A percentile compares a stretch with the other conserved stretches of the same genome.
Conservation (phyloP, 2,797 vertebrate species). For the Bryconaethiops microstoma region DNA sequence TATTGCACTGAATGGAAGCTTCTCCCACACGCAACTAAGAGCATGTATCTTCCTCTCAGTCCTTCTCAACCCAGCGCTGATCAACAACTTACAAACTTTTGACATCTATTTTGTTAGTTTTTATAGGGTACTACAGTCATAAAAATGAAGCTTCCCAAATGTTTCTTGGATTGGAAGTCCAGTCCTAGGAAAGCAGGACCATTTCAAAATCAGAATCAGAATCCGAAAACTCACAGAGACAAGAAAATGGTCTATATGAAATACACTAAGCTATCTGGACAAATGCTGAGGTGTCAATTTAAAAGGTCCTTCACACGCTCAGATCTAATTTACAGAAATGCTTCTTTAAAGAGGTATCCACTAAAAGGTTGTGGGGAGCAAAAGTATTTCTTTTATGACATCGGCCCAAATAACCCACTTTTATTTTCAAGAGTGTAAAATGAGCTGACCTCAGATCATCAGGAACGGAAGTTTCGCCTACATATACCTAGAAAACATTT, state of each 20-base stretch:
- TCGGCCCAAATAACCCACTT: not conserved
- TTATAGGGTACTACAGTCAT: too few species aligned
- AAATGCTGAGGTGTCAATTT: not conserved
- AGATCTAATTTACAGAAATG: not conserved
- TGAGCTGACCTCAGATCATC: not conserved
- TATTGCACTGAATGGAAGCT: not conserved
- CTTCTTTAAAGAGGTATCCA: not conserved
- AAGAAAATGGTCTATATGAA: too few species aligned
- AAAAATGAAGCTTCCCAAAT: too few species aligned
- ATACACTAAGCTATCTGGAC: too few species aligned
- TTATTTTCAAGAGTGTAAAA: not conserved
- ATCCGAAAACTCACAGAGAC: too few species aligned
- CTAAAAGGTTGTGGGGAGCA: not conserved
- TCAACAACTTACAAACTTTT: too few species aligned
- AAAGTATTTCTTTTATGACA: not conserved
- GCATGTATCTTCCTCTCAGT: not conserved
- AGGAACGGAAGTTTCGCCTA: slow-evolving; percentile 1
- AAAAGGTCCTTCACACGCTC: not conserved
- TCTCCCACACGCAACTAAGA: not conserved
- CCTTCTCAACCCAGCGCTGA: too few species aligned
- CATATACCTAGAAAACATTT: not conserved
- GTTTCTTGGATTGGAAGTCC: too few species aligned
- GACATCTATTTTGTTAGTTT: too few species aligned
- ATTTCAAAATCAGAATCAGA: too few species aligned
- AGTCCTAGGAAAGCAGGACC: too few species aligned